Conservation (phyloP, 2,888 invertebrate species). For the Gymnocheta viridis region DNA sequence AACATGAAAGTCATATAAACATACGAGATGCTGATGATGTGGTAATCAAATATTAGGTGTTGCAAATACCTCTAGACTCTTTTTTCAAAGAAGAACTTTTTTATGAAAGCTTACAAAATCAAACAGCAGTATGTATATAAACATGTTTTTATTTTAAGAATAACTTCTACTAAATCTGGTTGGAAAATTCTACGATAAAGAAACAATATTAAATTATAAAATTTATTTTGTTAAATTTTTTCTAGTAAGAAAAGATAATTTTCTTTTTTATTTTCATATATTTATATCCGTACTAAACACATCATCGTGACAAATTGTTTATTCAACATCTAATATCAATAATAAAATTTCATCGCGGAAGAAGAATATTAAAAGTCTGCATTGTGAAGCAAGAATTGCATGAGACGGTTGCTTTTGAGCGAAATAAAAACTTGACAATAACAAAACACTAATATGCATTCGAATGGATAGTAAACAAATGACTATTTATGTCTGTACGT, state of each 20-base stretch:
- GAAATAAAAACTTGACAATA: not conserved
- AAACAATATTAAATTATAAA: too few species aligned
- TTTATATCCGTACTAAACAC: not conserved
- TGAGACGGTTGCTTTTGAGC: not conserved
- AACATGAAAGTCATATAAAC: constrained; percentile 22
- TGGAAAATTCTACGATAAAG: too few species aligned
- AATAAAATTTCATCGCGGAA: not conserved
- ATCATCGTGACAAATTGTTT: not conserved
- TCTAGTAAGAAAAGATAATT: too few species aligned
- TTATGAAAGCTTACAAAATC: too few species aligned
- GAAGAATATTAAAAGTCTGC: not conserved
- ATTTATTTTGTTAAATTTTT: too few species aligned
- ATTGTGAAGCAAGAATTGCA: not conserved
- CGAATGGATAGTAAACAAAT: constrained; percentile 6
- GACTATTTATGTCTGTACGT: not conserved
- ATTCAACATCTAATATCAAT: not conserved
- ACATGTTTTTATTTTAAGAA: too few species aligned
- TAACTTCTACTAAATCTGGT: too few species aligned
- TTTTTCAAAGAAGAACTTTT: not conserved
- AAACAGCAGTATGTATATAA: too few species aligned
- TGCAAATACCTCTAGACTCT: not conserved
- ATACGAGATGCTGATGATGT: not conserved
- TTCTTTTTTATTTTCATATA: not conserved
- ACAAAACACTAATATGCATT: constrained; percentile 34
- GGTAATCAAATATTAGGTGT: constrained; percentile 9